phyloP scores from a whole-genome alignment of 1,140 invertebrate species.

The Pseudomyrmex pallidus region DNA sequence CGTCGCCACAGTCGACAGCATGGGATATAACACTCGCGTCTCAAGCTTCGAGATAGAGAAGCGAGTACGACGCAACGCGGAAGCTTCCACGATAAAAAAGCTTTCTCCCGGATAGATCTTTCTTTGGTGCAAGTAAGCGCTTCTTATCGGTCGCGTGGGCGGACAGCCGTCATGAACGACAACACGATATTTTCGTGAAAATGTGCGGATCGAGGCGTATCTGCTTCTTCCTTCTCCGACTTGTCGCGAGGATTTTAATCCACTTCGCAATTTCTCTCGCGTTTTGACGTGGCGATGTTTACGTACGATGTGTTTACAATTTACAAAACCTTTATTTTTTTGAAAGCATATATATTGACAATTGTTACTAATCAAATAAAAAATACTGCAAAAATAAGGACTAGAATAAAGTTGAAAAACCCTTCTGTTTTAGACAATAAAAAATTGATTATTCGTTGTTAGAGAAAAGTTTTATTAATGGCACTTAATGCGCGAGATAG shows the following conservation, averaged over 20 bases:
- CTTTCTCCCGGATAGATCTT: slow-evolving; percentile 69
- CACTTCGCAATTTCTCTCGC: slow-evolving; percentile 7
- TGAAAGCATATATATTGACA: too few species aligned
- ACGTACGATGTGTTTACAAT: background rate
- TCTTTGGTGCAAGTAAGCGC: slow-evolving; percentile 62
- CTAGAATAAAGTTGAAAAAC: slow-evolving; percentile 10
- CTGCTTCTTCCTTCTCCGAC: background rate
- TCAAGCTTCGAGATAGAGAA: slow-evolving; percentile 32
- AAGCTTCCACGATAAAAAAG: slow-evolving; percentile 65
- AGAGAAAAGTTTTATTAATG: slow-evolving; percentile 42
- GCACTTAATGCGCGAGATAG: slow-evolving; percentile 34
- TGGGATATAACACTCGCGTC: slow-evolving; percentile 53
- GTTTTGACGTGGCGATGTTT: background rate
- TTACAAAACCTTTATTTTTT: background rate
- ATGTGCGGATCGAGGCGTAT: slow-evolving; percentile 15
- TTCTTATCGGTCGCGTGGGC: slow-evolving; percentile 62
- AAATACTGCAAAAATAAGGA: background rate
- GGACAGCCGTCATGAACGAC: slow-evolving; percentile 47
- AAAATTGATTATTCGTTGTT: slow-evolving; percentile 35
- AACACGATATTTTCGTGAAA: slow-evolving; percentile 44
- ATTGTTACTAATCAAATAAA: background rate
- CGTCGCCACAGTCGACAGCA: slow-evolving; percentile 18
- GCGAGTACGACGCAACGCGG: slow-evolving; percentile 23
- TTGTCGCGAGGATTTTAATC: slow-evolving; percentile 33
- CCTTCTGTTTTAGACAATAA: slow-evolving; percentile 15